Evolutionary conservation across 1,140 invertebrate species (phyloP).

Genomic region (Pseudomyrmex concolor): DNA sequence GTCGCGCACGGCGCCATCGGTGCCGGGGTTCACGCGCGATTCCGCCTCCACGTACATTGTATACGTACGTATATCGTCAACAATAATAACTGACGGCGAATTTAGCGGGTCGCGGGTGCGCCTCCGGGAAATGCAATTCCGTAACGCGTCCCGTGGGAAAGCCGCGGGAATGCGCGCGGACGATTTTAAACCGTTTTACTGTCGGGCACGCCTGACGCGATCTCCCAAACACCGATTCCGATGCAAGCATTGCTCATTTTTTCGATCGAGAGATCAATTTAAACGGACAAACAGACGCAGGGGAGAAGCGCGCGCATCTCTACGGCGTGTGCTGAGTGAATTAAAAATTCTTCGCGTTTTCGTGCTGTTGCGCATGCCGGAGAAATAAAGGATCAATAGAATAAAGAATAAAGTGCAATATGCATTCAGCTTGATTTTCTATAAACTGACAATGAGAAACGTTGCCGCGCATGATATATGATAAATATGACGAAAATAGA

Average conservation of each 20-base stretch:
- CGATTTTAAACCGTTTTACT: conserved; percentile 33
- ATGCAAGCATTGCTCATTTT: conserved; percentile 25
- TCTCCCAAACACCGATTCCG: conserved; percentile 12
- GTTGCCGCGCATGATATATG: too few relatives aligned
- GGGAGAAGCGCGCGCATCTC: conserved; percentile 35
- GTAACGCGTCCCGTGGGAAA: conserved; percentile 29
- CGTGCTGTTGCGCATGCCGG: conserved; percentile 13
- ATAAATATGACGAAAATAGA: neutral
- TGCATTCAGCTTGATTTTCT: conserved; percentile 1
- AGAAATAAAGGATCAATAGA: neutral
- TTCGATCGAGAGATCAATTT: conserved; percentile 29
- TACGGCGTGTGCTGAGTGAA: conserved; percentile 43
- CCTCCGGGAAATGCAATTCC: conserved; percentile 56
- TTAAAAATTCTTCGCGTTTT: conserved; percentile 58
- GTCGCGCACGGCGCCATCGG: conserved; percentile 19
- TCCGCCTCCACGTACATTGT: neutral
- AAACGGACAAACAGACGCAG: neutral
- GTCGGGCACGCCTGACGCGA: conserved; percentile 13
- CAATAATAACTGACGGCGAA: conserved; percentile 40
- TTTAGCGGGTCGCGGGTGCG: conserved; percentile 5
- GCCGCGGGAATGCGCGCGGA: conserved; percentile 27
- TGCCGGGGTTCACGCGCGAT: conserved; percentile 57
- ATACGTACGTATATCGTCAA: neutral
- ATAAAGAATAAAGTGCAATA: too few relatives aligned
- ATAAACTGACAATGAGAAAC: neutral